These are phyloP conservation scores for Lerista edwardsae DNA, from an alignment of 2,797 vertebrate species.

Conservation along the genomic window DNA sequence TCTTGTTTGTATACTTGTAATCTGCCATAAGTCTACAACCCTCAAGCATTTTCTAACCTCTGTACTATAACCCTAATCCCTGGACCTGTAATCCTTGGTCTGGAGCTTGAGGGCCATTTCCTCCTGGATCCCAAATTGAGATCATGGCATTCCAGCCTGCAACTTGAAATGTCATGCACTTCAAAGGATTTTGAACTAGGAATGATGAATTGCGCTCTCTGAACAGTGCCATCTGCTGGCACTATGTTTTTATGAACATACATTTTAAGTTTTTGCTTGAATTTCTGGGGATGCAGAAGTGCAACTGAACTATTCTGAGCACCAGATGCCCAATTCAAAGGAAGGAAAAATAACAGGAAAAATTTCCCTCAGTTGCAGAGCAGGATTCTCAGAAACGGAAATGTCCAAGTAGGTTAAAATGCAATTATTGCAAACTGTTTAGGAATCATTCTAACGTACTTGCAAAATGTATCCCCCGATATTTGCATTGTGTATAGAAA, in stretches of 20 bases:
- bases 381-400: neutral
- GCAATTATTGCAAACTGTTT: neutral
- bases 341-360: neutral
- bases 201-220: neutral
- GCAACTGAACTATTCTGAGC: neutral
- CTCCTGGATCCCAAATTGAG: neutral
- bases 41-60: neutral
- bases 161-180: neutral
- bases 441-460: neutral
- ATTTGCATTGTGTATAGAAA: neutral
- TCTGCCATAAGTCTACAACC: neutral
- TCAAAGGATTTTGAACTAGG: neutral
- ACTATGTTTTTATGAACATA: neutral
- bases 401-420: neutral
- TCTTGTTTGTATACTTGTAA: neutral
- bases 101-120: neutral
- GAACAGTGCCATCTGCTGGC: slow-evolving; percentile 17
- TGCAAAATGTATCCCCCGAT: neutral
- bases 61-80: neutral
- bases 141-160: neutral
- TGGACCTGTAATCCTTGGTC: too few species aligned
- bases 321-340: neutral
- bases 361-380: neutral
- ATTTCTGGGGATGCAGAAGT: too few species aligned
- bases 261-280: neutral